Conservation (phyloP, 1,140 invertebrate species). For the Amyelois transitella region DNA sequence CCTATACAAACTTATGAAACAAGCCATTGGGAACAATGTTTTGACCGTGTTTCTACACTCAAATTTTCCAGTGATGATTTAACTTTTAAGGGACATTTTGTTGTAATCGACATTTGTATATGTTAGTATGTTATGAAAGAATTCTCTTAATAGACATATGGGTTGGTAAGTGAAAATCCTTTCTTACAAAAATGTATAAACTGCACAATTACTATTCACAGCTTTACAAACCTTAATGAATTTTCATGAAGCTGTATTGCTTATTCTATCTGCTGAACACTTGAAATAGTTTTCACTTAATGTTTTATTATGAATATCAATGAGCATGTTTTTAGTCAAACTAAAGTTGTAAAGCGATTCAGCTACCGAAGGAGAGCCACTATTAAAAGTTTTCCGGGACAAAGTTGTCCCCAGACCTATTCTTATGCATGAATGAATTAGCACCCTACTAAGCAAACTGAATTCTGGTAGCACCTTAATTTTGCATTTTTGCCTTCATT, state of each 20-base stretch:
- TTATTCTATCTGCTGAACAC: not conserved
- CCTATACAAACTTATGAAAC: slow-evolving; percentile 31
- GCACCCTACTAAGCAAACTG: slow-evolving; percentile 14
- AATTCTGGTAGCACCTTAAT: not conserved
- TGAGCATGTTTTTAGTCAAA: slow-evolving; percentile 15
- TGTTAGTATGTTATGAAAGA: too few relatives aligned
- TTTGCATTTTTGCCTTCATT: not conserved
- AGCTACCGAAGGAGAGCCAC: slow-evolving; percentile 15
- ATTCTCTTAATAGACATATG: too few relatives aligned
- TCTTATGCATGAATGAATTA: slow-evolving; percentile 31
- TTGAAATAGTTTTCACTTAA: not conserved
- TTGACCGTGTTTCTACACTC: too few relatives aligned
- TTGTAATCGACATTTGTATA: not conserved
- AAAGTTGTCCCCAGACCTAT: slow-evolving; percentile 14
- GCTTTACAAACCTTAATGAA: not conserved
- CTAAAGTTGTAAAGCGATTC: slow-evolving; percentile 23
- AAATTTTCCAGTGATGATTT: too few relatives aligned
- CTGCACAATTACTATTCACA: not conserved
- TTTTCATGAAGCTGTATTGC: not conserved
- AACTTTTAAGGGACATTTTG: not conserved
- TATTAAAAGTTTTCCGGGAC: slow-evolving; percentile 27
- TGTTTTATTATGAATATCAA: slow-evolving; percentile 3
- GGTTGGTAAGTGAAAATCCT: not conserved
- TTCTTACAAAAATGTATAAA: not conserved
- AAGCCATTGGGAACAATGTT: slow-evolving; percentile 27